A percentile compares a stretch with the other conserved stretches of the same genome.
phyloP scores from a whole-genome alignment of 1,140 invertebrate species.

The Samia ricini region DNA sequence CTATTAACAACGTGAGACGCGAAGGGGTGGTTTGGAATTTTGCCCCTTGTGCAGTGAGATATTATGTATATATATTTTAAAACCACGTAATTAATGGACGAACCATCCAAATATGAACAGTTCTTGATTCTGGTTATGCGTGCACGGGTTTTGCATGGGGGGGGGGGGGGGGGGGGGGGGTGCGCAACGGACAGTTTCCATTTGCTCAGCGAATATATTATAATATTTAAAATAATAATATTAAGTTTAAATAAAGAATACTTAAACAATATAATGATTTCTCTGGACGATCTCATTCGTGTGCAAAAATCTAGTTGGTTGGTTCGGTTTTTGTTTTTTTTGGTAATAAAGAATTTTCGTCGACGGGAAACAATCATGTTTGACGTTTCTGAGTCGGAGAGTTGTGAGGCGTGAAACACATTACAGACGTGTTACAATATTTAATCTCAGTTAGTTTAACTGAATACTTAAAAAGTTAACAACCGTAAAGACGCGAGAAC shows the following conservation, averaged over 20 bases:
- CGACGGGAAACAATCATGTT: too few species aligned
- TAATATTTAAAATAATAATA: too few species aligned
- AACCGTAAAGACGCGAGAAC: background rate
- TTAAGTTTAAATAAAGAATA: slow-evolving; percentile 8
- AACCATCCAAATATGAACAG: too few species aligned
- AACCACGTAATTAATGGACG: too few species aligned
- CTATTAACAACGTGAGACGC: too few species aligned
- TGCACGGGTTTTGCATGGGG: slow-evolving; percentile 19
- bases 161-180: background rate
- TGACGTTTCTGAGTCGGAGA: background rate
- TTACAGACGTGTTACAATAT: slow-evolving; percentile 47
- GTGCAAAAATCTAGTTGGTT: slow-evolving; percentile 18
- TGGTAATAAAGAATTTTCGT: background rate
- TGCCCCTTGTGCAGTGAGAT: too few species aligned
- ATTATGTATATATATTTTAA: too few species aligned
- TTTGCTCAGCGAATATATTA: slow-evolving; percentile 37
- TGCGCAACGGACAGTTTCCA: slow-evolving; percentile 22
- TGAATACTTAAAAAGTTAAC: background rate
- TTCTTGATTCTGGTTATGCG: slow-evolving; percentile 23
- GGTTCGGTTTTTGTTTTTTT: background rate
- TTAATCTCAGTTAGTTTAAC: background rate
- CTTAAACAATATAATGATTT: background rate
- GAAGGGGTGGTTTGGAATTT: too few species aligned
- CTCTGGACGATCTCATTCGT: slow-evolving; percentile 12
- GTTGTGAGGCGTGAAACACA: slow-evolving; percentile 64